phyloP scores from a whole-genome alignment of 2,888 invertebrate species.

The Platycheirus rosarum region DNA sequence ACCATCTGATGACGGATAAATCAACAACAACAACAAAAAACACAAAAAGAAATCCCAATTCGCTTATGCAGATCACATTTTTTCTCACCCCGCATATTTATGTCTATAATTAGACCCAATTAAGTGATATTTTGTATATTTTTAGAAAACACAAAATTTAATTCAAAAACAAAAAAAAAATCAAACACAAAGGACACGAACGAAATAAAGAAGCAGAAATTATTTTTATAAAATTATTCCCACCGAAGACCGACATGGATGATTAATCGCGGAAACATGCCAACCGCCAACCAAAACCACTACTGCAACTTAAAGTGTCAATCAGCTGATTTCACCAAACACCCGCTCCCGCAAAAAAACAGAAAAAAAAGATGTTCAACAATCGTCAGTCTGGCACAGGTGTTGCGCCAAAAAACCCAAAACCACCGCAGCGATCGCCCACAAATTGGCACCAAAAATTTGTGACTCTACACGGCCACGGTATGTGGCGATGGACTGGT shows the following conservation, averaged over 20 bases:
- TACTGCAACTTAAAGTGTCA: slow-evolving; percentile 56
- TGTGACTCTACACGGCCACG: slow-evolving; percentile 10
- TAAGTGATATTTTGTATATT: slow-evolving; percentile 29
- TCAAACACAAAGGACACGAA: slow-evolving; percentile 44
- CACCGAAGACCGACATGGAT: slow-evolving; percentile 39
- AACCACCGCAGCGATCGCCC: not conserved
- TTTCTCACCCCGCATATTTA: not conserved
- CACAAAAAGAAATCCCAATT: not conserved
- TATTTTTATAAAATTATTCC: slow-evolving; percentile 38
- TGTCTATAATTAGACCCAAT: slow-evolving; percentile 48
- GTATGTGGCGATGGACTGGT: slow-evolving; percentile 37
- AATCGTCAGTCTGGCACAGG: slow-evolving; percentile 29
- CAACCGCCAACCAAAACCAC: slow-evolving; percentile 32
- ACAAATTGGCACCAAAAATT: slow-evolving; percentile 48
- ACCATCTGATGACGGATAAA: slow-evolving; percentile 26
- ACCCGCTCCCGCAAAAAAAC: not conserved
- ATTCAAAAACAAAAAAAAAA: no score
- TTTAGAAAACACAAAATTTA: slow-evolving; percentile 23
- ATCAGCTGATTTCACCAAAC: slow-evolving; percentile 63
- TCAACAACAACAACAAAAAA: slow-evolving; percentile 19
- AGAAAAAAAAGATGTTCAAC: slow-evolving; percentile 9
- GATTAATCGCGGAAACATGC: slow-evolving; percentile 46
- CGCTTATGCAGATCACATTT: slow-evolving; percentile 26
- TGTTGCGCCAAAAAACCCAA: slow-evolving; percentile 32
- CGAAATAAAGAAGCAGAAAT: slow-evolving; percentile 26